These are phyloP conservation scores for Matsumyia berberina DNA, from an alignment of 2,888 invertebrate genomes.

Conservation along the genomic window DNA sequence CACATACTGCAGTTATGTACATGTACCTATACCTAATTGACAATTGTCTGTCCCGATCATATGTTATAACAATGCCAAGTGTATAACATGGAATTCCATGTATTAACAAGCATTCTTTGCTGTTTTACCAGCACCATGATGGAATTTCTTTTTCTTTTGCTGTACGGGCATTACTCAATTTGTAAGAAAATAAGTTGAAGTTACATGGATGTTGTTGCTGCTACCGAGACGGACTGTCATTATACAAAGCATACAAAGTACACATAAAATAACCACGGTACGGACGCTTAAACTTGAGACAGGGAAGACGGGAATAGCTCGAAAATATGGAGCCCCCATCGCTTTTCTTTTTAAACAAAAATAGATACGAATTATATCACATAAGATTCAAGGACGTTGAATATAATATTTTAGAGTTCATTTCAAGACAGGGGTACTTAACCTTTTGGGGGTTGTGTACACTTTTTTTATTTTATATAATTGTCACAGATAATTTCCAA, in stretches of 20 bases:
- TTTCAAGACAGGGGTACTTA: neutral
- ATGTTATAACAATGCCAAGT: conserved; percentile 53
- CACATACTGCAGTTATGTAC: conserved; percentile 39
- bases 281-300: too few relatives aligned
- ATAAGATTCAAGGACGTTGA: conserved; percentile 10
- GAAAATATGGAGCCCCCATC: too few relatives aligned
- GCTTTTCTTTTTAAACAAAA: neutral
- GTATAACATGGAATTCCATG: conserved; percentile 68
- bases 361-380: neutral
- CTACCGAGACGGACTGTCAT: neutral
- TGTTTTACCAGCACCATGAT: conserved; percentile 53
- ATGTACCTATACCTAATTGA: conserved; percentile 45
- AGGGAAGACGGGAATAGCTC: too few relatives aligned
- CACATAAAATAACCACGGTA: neutral
- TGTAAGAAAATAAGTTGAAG: conserved; percentile 20
- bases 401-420: neutral
- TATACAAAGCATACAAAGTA: neutral
- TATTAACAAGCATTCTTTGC: conserved; percentile 57
- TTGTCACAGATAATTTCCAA: too few relatives aligned
- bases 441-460: too few relatives aligned
- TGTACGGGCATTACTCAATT: conserved; percentile 45
- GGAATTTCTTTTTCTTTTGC: conserved; percentile 50
- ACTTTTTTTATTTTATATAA: too few relatives aligned
- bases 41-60: conserved; percentile 55
- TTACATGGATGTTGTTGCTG: conserved; percentile 14